Percentiles rank a stretch among this genome's conserved stretches.
phyloP scores from a whole-genome alignment of 2,888 invertebrate species.

The Pseudolycoriella hygida region DNA sequence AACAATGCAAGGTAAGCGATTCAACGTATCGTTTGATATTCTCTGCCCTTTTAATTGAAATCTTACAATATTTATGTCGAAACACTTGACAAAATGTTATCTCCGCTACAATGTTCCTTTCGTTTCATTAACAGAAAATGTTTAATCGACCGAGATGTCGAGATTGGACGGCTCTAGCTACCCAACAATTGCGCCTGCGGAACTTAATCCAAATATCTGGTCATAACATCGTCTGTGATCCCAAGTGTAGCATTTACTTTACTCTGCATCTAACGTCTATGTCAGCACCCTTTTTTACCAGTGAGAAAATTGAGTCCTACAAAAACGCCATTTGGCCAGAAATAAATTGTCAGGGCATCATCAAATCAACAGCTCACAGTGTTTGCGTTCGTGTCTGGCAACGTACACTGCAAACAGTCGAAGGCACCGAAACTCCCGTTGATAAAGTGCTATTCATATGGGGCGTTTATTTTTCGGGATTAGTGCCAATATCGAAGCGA shows the following conservation, averaged over 20 bases:
- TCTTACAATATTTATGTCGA: too few relatives aligned
- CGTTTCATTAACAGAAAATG: constrained; percentile 21
- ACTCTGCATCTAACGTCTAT: constrained; percentile 65
- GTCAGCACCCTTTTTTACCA: constrained; percentile 71
- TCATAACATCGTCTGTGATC: constrained; percentile 32
- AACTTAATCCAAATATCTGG: constrained; percentile 60
- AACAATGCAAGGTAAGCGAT: too few relatives aligned
- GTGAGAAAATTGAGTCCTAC: constrained; percentile 47
- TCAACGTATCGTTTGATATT: too few relatives aligned
- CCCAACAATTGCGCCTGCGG: constrained; percentile 68
- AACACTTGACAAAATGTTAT: too few relatives aligned
- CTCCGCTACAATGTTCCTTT: too few relatives aligned
- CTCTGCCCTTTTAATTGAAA: too few relatives aligned
- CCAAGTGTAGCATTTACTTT: constrained; percentile 45
- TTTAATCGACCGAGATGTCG: constrained; percentile 50
- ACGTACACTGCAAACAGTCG: background rate
- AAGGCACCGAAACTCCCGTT: background rate
- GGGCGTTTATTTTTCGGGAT: constrained; percentile 71
- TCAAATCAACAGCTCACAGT: constrained; percentile 30
- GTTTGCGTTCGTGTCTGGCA: constrained; percentile 26
- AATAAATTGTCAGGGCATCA: constrained; percentile 44
- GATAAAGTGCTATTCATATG: constrained; percentile 57
- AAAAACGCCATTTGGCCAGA: constrained; percentile 68
- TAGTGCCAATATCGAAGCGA: constrained; percentile 40
- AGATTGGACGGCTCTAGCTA: constrained; percentile 63